A percentile compares a stretch with the other conserved stretches of the same genome.
phyloP scores from a whole-genome alignment of 2,113 vertebrate genomes.

The Vombatus ursinus region DNA sequence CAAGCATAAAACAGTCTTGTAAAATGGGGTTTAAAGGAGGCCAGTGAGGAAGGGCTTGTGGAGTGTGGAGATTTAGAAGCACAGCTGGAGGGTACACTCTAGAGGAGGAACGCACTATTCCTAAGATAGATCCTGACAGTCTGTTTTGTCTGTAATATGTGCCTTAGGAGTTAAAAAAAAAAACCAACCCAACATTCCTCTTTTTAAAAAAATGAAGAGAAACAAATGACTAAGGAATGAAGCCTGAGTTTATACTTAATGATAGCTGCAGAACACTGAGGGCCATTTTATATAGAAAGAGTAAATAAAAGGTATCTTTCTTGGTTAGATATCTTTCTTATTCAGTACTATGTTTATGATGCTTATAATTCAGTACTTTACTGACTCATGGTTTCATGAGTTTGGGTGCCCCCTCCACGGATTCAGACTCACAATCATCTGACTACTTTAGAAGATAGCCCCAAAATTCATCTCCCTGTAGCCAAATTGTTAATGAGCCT shows the following conservation, averaged over 20 bases:
- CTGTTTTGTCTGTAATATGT: background rate
- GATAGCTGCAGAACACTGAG: background rate
- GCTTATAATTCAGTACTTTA: background rate
- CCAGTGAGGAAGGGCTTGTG: background rate
- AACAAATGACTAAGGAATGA: conserved; percentile 19
- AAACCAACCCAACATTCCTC: background rate
- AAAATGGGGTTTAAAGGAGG: background rate
- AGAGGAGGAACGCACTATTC: background rate
- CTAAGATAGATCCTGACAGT: background rate
- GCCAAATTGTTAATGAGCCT: background rate
- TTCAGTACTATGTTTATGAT: background rate
- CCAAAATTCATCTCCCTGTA: background rate
- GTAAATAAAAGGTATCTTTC: background rate
- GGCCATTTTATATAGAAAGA: background rate
- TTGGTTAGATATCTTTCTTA: conserved; percentile 12
- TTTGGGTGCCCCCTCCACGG: background rate
- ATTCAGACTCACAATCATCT: background rate
- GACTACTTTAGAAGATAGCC: background rate
- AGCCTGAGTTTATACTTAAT: conserved; percentile 42
- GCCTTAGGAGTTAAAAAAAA: background rate
- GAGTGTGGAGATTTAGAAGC: background rate
- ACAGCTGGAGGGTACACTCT: background rate
- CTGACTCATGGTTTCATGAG: background rate
- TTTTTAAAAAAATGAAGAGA: conserved; percentile 20
- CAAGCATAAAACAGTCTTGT: background rate